phyloP scores from a whole-genome alignment of 1,140 invertebrate genomes.

The Tachypleus tridentatus region DNA sequence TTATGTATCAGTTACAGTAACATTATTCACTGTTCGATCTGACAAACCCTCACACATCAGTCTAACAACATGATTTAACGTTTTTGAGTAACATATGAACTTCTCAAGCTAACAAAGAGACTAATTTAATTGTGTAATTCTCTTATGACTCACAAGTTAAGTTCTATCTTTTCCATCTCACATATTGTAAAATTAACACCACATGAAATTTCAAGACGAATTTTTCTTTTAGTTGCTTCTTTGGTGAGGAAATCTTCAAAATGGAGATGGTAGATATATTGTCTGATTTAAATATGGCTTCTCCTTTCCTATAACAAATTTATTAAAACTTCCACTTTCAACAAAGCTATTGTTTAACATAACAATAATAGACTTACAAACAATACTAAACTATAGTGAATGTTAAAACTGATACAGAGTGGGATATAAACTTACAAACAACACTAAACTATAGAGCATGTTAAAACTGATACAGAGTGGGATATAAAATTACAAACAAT shows the following conservation, averaged over 20 bases:
- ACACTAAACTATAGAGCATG: too few relatives aligned
- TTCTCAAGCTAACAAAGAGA: not conserved
- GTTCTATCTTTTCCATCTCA: too few relatives aligned
- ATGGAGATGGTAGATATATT: slow-evolving; percentile 77
- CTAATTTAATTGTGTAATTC: too few relatives aligned
- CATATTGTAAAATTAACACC: slow-evolving; percentile 33
- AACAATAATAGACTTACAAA: not conserved
- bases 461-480: too few relatives aligned
- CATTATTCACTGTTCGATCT: not conserved
- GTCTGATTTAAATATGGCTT: slow-evolving; percentile 63
- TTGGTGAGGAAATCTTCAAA: slow-evolving; percentile 65
- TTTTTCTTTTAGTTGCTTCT: slow-evolving; percentile 74
- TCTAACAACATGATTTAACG: slow-evolving; percentile 3
- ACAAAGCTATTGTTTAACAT: not conserved
- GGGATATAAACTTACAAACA: too few relatives aligned
- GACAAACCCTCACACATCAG: not conserved
- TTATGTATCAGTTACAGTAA: too few relatives aligned
- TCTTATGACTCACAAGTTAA: too few relatives aligned
- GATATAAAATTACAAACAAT: too few relatives aligned
- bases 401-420: too few relatives aligned
- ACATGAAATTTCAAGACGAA: slow-evolving; percentile 54
- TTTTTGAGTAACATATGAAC: slow-evolving; percentile 9
- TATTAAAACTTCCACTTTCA: slow-evolving; percentile 7
- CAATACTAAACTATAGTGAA: too few relatives aligned
- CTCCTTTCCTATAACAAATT: slow-evolving; percentile 50